A percentile compares a stretch with the other conserved stretches of the same genome.
phyloP scores from a whole-genome alignment of 1,140 invertebrate species.

The Brachionus plicatilis region DNA sequence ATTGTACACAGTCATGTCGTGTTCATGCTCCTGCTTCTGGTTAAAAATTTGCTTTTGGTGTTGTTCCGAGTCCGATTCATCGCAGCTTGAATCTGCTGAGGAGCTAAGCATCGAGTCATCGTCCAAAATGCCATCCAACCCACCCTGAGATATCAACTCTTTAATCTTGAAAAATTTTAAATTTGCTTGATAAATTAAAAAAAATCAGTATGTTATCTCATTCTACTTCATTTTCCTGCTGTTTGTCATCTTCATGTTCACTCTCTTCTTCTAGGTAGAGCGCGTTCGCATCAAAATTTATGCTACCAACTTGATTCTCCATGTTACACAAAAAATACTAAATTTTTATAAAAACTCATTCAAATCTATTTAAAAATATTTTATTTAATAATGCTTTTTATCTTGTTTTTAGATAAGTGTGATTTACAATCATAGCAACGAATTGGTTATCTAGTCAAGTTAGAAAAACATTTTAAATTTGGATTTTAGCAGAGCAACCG shows the following conservation, averaged over 20 bases:
- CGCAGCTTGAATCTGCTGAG: slow-evolving; percentile 33
- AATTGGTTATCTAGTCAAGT: not conserved
- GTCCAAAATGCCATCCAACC: slow-evolving; percentile 31
- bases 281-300: slow-evolving; percentile 32
- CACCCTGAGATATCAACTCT: slow-evolving; percentile 35
- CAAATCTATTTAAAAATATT: not conserved
- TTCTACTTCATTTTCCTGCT: slow-evolving; percentile 36
- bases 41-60: not conserved
- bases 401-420: not conserved
- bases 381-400: not conserved
- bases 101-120: slow-evolving; percentile 36
- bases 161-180: not conserved
- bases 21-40: not conserved
- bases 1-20: not conserved
- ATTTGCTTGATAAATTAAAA: not conserved
- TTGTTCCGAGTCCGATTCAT: slow-evolving; percentile 9
- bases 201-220: not conserved
- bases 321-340: not conserved
- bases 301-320: slow-evolving; percentile 40
- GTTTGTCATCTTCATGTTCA: slow-evolving; percentile 33
- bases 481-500: not conserved
- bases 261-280: slow-evolving; percentile 33
- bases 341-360: slow-evolving; percentile 30
- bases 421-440: slow-evolving; percentile 9
- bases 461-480: not conserved